A percentile compares a stretch with the other conserved stretches of the same genome.
phyloP scores from a whole-genome alignment of 1,140 invertebrate genomes.

The Heliconius eleuchia region DNA sequence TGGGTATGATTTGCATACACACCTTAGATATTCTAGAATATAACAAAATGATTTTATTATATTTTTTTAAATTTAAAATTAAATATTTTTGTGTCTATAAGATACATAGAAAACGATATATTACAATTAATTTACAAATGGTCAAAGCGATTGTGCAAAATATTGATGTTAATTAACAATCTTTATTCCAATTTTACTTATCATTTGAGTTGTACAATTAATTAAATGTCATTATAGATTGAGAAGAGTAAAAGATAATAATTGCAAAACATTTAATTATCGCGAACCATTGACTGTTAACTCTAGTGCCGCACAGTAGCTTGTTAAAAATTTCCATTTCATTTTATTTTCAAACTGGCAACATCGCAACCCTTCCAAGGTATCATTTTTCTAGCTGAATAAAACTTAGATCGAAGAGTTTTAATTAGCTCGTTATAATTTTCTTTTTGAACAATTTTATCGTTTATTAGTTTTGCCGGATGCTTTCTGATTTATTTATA shows the following conservation, averaged over 20 bases:
- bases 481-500: slow-evolving; percentile 24
- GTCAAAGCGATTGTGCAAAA: neutral
- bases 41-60: neutral
- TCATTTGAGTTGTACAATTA: neutral
- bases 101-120: neutral
- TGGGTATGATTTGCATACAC: neutral
- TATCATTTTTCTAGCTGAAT: slow-evolving; percentile 56
- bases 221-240: slow-evolving; percentile 2
- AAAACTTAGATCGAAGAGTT: slow-evolving; percentile 54
- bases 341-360: slow-evolving; percentile 62
- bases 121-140: neutral
- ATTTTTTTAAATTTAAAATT: too few relatives aligned
- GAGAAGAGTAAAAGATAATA: slow-evolving; percentile 20
- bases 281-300: slow-evolving; percentile 56
- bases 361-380: slow-evolving; percentile 62
- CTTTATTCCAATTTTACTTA: neutral
- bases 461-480: slow-evolving; percentile 26
- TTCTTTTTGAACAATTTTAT: slow-evolving; percentile 63
- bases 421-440: slow-evolving; percentile 74
- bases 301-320: slow-evolving; percentile 46
- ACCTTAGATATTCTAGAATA: neutral
- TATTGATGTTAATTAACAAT: neutral
- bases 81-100: too few relatives aligned
- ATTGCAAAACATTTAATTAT: slow-evolving; percentile 60
- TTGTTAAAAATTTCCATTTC: slow-evolving; percentile 79